phyloP scores from a whole-genome alignment of 1,140 invertebrate species.

The Latrodectus geometricus region DNA sequence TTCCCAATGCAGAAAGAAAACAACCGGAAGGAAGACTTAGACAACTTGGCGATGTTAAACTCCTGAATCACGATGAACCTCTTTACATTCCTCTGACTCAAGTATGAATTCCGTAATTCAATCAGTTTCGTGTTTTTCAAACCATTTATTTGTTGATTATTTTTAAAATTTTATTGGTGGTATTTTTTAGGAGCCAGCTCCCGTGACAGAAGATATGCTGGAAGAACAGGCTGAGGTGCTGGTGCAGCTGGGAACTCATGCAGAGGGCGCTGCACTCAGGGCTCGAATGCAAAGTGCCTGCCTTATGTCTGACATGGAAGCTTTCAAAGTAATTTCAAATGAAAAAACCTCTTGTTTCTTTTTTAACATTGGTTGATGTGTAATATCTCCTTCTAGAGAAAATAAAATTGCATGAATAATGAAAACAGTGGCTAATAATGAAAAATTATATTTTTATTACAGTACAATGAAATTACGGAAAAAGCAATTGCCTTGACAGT shows the following conservation, averaged over 20 bases:
- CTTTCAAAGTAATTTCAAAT: constrained; percentile 82
- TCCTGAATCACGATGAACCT: constrained; percentile 71
- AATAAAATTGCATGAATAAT: not conserved
- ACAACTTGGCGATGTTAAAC: constrained; percentile 76
- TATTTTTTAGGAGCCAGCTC: constrained; percentile 82
- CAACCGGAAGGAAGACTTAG: constrained; percentile 79
- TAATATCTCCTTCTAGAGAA: not conserved
- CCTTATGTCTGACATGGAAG: constrained; percentile 96
- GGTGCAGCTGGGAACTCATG: constrained; percentile 85
- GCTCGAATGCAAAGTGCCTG: constrained; percentile 95
- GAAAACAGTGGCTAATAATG: not conserved
- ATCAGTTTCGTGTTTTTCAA: too few species aligned
- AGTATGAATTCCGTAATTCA: constrained; percentile 68
- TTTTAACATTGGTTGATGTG: not conserved
- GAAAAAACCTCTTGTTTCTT: too few species aligned
- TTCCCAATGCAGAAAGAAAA: constrained; percentile 4
- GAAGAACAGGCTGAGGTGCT: constrained; percentile 93
- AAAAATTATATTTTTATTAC: too few species aligned
- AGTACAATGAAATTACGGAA: too few species aligned
- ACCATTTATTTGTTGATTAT: not conserved
- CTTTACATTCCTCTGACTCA: constrained; percentile 92
- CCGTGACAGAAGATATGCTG: constrained; percentile 96
- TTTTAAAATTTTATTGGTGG: not conserved
- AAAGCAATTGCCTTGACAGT: too few species aligned
- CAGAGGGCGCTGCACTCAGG: constrained; percentile 83